Conservation (phyloP, 2,113 vertebrate species). For the Melozone crissalis region DNA sequence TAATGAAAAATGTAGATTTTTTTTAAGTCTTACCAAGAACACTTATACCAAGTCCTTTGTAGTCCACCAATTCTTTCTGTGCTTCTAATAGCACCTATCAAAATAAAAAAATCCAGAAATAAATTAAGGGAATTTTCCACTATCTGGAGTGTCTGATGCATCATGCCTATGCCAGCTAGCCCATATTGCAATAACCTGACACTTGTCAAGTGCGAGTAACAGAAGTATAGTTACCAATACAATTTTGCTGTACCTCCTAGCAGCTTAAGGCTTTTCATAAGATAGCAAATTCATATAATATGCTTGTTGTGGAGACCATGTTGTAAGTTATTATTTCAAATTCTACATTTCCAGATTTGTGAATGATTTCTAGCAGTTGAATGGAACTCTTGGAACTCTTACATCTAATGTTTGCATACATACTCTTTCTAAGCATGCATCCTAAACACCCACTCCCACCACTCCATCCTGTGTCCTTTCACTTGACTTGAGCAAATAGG, state of each 20-base stretch:
- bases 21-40: constrained; percentile 86
- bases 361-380: not conserved
- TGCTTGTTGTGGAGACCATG: not conserved
- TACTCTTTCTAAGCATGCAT: not conserved
- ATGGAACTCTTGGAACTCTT: not conserved
- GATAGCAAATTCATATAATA: not conserved
- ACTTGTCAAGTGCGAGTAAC: not conserved
- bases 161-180: not conserved
- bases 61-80: constrained; percentile 89
- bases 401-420: not conserved
- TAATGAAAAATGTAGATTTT: not conserved
- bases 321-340: not conserved
- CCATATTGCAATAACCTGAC: not conserved
- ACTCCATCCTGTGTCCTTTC: not conserved
- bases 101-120: not conserved
- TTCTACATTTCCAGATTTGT: not conserved
- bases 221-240: not conserved
- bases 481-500: not conserved
- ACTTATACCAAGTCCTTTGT: constrained; percentile 87
- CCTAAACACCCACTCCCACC: not conserved
- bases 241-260: not conserved
- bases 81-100: constrained; percentile 89
- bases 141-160: not conserved
- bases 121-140: not conserved
- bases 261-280: not conserved